Conservation (phyloP, 2,797 vertebrate genomes). For the Chelon labrosus region DNA sequence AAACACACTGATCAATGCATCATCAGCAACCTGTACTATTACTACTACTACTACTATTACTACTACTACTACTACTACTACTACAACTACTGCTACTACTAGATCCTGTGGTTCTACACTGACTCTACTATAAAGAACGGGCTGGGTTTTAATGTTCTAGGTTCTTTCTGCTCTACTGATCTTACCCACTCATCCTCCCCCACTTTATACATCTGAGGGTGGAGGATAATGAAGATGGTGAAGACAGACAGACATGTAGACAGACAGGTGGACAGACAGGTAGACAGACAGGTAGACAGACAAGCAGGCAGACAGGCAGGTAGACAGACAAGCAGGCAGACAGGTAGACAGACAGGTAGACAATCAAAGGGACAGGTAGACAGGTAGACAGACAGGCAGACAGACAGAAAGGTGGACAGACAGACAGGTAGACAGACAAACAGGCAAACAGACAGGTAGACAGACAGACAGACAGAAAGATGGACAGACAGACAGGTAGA, state of each 20-base stretch:
- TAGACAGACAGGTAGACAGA: slow-evolving; percentile 12
- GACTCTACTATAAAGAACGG: too few relatives aligned
- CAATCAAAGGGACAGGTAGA: background rate
- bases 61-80: too few relatives aligned
- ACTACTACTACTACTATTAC: too few relatives aligned
- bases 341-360: too few relatives aligned
- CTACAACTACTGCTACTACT: too few relatives aligned
- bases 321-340: background rate
- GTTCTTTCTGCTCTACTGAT: slow-evolving; percentile 26
- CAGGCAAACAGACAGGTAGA: background rate
- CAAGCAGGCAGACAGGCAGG: too few relatives aligned
- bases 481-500: background rate
- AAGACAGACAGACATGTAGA: background rate
- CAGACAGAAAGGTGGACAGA: slow-evolving; percentile 1
- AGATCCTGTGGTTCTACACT: too few relatives aligned
- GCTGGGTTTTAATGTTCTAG: background rate
- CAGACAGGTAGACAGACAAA: background rate
- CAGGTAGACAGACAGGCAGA: background rate
- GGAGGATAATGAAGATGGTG: slow-evolving; percentile 11
- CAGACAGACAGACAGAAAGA: background rate
- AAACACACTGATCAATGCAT: slow-evolving; percentile 20
- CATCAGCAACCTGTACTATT: background rate
- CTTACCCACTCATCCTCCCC: slow-evolving; percentile 63
- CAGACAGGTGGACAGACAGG: background rate
- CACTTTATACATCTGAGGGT: slow-evolving; percentile 59